Evolutionary conservation across 2,113 vertebrate genomes (phyloP).

Genomic region (Gobius niger): DNA sequence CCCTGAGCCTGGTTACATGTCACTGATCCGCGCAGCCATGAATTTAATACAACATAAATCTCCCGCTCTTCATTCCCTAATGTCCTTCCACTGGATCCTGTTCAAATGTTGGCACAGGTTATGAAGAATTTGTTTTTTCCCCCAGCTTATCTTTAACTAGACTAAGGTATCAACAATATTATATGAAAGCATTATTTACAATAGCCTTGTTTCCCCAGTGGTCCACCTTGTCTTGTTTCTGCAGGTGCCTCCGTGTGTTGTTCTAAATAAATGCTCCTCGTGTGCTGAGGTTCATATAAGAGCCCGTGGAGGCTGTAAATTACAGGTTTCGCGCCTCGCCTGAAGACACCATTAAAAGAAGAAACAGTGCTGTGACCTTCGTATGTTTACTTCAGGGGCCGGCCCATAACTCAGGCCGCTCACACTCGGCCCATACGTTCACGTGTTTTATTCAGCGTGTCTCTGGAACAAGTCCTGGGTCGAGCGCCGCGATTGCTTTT

Average conservation of each 20-base stretch:
- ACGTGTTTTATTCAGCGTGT: not conserved
- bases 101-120: constrained; percentile 6
- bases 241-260: not conserved
- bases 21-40: constrained; percentile 36
- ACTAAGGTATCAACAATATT: too few relatives aligned
- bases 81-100: constrained; percentile 11
- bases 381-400: constrained; percentile 15
- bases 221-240: not conserved
- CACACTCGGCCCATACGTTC: constrained; percentile 5
- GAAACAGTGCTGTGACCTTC: constrained; percentile 35
- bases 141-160: not conserved
- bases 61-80: constrained; percentile 20
- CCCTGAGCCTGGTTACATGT: constrained; percentile 28
- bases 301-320: not conserved
- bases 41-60: constrained; percentile 51
- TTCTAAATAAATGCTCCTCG: not conserved
- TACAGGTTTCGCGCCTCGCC: constrained; percentile 13
- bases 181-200: too few relatives aligned
- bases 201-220: not conserved
- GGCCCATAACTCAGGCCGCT: constrained; percentile 15
- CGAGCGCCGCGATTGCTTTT: not conserved
- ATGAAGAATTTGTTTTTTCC: not conserved
- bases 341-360: constrained; percentile 26
- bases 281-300: not conserved
- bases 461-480: not conserved